A percentile compares a stretch with the other conserved stretches of the same genome.
Evolutionary conservation across 2,888 invertebrate genomes (phyloP).

Genomic region (Eristalis intricaria): DNA sequence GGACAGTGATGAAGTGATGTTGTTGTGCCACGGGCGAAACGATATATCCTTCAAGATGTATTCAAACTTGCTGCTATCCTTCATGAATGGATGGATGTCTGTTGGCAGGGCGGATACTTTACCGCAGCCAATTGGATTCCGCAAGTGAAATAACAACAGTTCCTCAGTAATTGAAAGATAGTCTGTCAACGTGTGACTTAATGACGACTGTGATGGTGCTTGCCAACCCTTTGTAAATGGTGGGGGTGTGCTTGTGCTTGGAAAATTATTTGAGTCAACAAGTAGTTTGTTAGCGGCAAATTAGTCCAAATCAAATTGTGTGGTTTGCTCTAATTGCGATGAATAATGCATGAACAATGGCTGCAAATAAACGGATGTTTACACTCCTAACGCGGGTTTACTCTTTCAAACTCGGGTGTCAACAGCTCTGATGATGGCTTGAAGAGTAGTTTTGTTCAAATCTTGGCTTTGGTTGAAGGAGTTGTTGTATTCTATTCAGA

Average conservation of each 20-base stretch:
- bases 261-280: neutral
- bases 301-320: neutral
- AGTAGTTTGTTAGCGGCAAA: neutral
- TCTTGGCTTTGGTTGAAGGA: no score
- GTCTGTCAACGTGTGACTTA: neutral
- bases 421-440: neutral
- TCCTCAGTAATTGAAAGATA: neutral
- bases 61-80: neutral
- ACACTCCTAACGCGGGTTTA: neutral
- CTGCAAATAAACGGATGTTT: neutral
- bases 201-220: no score
- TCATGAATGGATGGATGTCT: neutral
- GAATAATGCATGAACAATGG: neutral
- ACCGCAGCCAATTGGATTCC: no score
- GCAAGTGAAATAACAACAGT: neutral
- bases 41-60: neutral
- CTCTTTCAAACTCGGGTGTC: neutral
- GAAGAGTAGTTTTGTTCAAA: no score
- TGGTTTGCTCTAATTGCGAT: neutral
- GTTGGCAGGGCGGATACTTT: no score
- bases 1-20: constrained; percentile 2
- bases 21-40: neutral
- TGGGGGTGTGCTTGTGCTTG: neutral
- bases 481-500: no score
- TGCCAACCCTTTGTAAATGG: neutral